These are phyloP conservation scores for Synchiropus splendidus DNA, from an alignment of 2,113 vertebrate species.

Conservation along the genomic window DNA sequence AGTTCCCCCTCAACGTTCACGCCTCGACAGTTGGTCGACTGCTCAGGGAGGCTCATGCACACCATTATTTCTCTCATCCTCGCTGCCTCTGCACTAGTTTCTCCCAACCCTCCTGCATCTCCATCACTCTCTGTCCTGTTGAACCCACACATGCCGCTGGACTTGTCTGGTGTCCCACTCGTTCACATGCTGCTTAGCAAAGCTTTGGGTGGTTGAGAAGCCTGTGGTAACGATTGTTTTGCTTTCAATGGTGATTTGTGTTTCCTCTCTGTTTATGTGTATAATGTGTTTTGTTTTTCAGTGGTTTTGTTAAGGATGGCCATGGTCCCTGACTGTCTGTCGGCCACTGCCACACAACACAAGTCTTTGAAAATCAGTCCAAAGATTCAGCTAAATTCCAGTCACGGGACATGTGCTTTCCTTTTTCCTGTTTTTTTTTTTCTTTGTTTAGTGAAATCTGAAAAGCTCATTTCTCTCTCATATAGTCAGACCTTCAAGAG, in stretches of 20 bases:
- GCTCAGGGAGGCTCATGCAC: conserved; percentile 34
- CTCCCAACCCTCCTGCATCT: conserved; percentile 12
- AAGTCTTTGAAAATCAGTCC: background rate
- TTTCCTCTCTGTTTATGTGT: conserved; percentile 32
- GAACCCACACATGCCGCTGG: conserved; percentile 17
- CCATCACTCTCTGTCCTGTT: conserved; percentile 15
- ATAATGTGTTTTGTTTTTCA: conserved; percentile 44
- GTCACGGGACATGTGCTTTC: conserved; percentile 39
- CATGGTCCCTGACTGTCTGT: conserved; percentile 46
- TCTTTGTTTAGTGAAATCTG: conserved; percentile 47
- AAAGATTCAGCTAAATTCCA: background rate
- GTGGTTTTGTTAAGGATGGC: conserved; percentile 42
- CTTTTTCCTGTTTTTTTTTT: conserved; percentile 23
- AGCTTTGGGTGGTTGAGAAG: conserved; percentile 28
- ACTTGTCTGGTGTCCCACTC: conserved; percentile 25
- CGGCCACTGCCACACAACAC: conserved; percentile 3
- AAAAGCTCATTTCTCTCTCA: conserved; percentile 59
- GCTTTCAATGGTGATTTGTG: conserved; percentile 22
- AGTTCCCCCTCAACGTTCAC: conserved; percentile 25
- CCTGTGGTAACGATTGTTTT: conserved; percentile 18
- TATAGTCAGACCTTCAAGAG: conserved; percentile 41
- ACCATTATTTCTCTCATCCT: conserved; percentile 37
- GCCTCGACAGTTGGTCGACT: conserved; percentile 20
- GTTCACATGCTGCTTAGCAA: conserved; percentile 29
- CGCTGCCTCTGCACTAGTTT: conserved; percentile 7